Base-by-base conservation (phyloP, 2,113 vertebrate species). In the Neotoma lepida region DNA sequence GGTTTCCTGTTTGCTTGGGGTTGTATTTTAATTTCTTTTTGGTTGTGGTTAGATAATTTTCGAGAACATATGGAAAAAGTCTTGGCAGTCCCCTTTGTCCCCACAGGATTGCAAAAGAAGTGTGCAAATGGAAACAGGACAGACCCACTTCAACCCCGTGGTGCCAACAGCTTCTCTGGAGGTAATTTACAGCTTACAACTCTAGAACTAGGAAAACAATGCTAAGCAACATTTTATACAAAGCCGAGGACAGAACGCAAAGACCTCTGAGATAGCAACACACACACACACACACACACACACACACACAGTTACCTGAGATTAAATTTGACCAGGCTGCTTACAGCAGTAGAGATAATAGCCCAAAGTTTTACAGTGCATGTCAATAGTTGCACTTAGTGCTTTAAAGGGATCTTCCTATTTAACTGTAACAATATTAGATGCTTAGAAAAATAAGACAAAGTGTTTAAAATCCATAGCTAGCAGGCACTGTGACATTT, bases 1-100 rank as follows among this genome's bases (percentile, higher is more conserved):
- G 58, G 89, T 95, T 97, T 97, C 97, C 97, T 97, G 95, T 97
- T 97, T 97, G 95, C 94, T 96, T 94, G 86, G 94, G 95, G 90
- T 95, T 96, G 85, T 94, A 88, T 93, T 89, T 97, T 93, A 93
- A 96, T 95, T 94, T 63, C 76, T 96, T 91, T 93, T 94, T 88
- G 85, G 90, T 91, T 61, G 87, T 81, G 84, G 73, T 95, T 96
- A 92, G 61, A 94, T 91, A 95, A 91, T 92, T 97, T 95, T 97
- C 64, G 95, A 94, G 86, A 97, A 95, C 81, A 89, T 68, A 94
- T 94, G 95, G 96, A 88, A 89, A 85, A 96, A 90, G 68, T 94
- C 66, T 86, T 92, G 80, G 39, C 61, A 87, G 68, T 86, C 9
- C 41, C 51, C 10, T 33, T 77, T 61, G 51, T 46, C 26, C 58